phyloP scores from a whole-genome alignment of 2,888 invertebrate genomes.

The Capitulum mitella region DNA sequence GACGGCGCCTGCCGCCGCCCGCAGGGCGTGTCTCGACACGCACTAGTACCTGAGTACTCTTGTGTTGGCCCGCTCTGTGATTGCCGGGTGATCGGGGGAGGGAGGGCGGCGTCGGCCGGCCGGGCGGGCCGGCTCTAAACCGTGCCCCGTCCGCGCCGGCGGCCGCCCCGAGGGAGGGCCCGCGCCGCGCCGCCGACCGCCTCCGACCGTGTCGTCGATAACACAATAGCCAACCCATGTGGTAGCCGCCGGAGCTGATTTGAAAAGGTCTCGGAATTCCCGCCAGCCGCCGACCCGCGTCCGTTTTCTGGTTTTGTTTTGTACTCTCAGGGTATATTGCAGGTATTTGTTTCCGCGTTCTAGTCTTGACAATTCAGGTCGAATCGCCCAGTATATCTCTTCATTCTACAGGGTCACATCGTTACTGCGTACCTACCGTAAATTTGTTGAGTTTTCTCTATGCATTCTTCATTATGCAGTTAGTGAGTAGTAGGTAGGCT shows the following conservation, averaged over 20 bases:
- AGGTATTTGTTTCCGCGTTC: conserved; percentile 23
- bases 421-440: background rate
- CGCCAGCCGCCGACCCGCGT: background rate
- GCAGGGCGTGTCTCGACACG: background rate
- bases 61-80: conserved; percentile 14
- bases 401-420: background rate
- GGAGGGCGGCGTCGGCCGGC: no score
- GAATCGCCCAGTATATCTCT: conserved; percentile 22
- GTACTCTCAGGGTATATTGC: conserved; percentile 19
- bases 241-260: background rate
- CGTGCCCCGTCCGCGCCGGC: background rate
- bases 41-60: conserved; percentile 8
- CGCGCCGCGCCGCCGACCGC: background rate
- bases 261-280: conserved; percentile 4
- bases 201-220: background rate
- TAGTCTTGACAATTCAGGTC: conserved; percentile 20
- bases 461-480: background rate
- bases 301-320: background rate
- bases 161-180: background rate
- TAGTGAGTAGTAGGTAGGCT: background rate
- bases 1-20: no score
- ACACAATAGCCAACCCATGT: background rate
- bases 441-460: conserved; percentile 1
- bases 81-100: background rate
- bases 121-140: background rate